These are phyloP conservation scores for Acinonyx jubatus DNA, from an alignment of 2,113 vertebrate genomes.

Conservation along the genomic window DNA sequence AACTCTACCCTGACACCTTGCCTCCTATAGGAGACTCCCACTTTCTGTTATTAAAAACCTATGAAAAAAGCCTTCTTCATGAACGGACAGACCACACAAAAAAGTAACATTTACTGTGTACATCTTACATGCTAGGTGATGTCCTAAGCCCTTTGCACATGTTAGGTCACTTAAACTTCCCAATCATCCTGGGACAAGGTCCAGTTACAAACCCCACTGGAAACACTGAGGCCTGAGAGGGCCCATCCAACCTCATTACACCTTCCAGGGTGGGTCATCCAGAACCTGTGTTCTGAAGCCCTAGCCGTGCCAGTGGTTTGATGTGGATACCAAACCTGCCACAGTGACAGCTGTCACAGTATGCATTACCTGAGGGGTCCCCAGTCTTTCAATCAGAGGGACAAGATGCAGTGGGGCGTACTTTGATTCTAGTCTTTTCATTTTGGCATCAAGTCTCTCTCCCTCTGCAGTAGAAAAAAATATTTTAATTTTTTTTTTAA, in stretches of 20 bases:
- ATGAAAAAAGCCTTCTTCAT: background rate
- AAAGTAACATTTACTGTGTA: background rate
- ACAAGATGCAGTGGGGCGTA: slow-evolving; percentile 92
- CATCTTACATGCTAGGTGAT: background rate
- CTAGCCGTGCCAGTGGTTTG: fast-evolving
- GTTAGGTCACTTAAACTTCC: background rate
- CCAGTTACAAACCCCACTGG: fast-evolving
- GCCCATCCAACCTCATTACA: fast-evolving
- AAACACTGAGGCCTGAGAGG: background rate
- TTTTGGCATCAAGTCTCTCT: slow-evolving; percentile 93
- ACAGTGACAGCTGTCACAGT: background rate
- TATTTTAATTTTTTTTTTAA: background rate
- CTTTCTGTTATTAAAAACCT: background rate
- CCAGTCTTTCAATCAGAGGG: slow-evolving; percentile 92
- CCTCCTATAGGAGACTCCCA: background rate
- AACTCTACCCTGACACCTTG: background rate
- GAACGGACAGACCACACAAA: background rate
- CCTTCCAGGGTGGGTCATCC: background rate
- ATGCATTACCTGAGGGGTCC: slow-evolving; percentile 90
- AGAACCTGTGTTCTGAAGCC: background rate
- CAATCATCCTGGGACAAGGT: background rate
- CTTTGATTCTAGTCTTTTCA: slow-evolving; percentile 93
- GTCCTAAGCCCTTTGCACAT: fast-evolving
- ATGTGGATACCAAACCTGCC: fast-evolving
- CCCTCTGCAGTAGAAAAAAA: slow-evolving; percentile 87